Percentiles rank a stretch among this genome's conserved stretches.
phyloP scores from a whole-genome alignment of 2,113 vertebrate species.

The Theropithecus gelada region DNA sequence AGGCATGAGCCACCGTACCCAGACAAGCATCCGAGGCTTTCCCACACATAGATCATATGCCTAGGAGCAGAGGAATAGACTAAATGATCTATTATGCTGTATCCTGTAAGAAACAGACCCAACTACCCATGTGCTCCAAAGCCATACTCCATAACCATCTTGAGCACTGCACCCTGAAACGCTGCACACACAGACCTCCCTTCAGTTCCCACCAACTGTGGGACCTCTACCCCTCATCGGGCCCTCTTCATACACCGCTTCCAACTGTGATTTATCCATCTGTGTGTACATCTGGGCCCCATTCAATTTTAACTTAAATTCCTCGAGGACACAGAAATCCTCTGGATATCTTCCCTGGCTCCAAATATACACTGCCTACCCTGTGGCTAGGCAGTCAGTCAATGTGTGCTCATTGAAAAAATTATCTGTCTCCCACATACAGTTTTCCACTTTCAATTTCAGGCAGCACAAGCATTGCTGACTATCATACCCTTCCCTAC shows the following conservation, averaged over 20 bases:
- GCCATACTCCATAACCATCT: neutral
- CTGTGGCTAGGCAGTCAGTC: neutral
- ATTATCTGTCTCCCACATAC: neutral
- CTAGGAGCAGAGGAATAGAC: neutral
- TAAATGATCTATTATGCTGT: neutral
- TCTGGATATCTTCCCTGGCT: neutral
- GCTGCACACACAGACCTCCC: neutral
- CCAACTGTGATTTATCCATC: neutral
- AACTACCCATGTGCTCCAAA: neutral
- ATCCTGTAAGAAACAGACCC: neutral
- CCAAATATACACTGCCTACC: neutral
- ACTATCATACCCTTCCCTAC: neutral
- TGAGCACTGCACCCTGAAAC: neutral
- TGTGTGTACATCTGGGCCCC: neutral
- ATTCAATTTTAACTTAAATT: slow-evolving; percentile 21
- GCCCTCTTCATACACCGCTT: neutral
- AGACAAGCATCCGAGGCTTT: neutral
- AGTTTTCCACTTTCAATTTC: neutral
- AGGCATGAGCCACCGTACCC: no score
- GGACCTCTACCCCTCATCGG: neutral
- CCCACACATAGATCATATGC: neutral
- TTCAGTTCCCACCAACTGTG: neutral
- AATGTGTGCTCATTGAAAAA: neutral
- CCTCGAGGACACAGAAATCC: neutral
- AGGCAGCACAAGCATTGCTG: neutral